Conservation (phyloP, 1,140 invertebrate species). For the Trypoxylus dichotomus region DNA sequence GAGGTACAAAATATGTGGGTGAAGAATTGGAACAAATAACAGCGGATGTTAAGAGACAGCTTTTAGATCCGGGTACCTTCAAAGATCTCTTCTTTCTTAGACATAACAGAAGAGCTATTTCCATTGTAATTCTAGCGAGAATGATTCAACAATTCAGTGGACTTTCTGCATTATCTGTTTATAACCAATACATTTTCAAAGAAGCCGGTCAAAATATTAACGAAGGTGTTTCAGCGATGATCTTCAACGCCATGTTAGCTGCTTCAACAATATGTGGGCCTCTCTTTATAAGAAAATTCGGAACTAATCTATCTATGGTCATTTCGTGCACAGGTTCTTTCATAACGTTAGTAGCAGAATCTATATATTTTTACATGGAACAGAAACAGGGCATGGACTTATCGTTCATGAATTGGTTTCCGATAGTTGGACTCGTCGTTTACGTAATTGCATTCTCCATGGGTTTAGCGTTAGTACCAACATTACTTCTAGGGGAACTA, state of each 20-base stretch:
- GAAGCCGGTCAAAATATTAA: constrained; percentile 59
- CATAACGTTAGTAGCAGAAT: constrained; percentile 58
- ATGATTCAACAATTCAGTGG: constrained; percentile 19
- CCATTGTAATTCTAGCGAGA: not conserved
- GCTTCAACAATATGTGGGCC: constrained; percentile 61
- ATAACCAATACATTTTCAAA: constrained; percentile 29
- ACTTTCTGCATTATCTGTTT: constrained; percentile 20
- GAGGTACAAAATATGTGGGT: constrained; percentile 39
- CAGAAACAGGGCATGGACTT: constrained; percentile 49
- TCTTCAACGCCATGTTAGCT: constrained; percentile 54
- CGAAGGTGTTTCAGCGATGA: constrained; percentile 61
- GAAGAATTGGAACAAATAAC: constrained; percentile 42
- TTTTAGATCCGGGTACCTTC: constrained; percentile 46
- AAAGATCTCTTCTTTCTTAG: constrained; percentile 43
- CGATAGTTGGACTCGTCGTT: constrained; percentile 65
- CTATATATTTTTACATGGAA: constrained; percentile 63
- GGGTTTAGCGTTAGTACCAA: constrained; percentile 71
- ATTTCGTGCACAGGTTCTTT: constrained; percentile 62
- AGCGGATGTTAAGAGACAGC: constrained; percentile 42
- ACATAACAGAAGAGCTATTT: constrained; percentile 43
- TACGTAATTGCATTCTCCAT: constrained; percentile 73
- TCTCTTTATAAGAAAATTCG: constrained; percentile 71
- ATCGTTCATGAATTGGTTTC: constrained; percentile 41
- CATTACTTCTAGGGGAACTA: constrained; percentile 71
- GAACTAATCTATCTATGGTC: constrained; percentile 69